Base-by-base conservation (phyloP, 1,140 invertebrate species). In the Lordiphosa stackelbergi region DNA sequence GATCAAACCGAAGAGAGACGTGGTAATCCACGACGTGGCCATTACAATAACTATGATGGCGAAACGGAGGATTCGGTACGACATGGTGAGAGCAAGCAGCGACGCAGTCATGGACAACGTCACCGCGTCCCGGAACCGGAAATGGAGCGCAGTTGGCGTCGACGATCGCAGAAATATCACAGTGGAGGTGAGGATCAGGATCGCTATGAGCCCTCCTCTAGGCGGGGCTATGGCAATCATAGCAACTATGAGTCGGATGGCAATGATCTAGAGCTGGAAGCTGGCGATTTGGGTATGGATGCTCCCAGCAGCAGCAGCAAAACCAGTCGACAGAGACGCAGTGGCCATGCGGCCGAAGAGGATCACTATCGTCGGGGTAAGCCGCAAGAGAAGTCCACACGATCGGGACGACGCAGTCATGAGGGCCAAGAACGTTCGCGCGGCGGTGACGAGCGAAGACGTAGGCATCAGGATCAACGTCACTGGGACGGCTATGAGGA, bases 61-160 rank as follows among this genome's bases (percentile, higher is more conserved):
- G 77, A 87, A 43, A 75, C 73, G 10, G 87, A 88, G 37, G 78
- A 84, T 19, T 85, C 83, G 1, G 66, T 77, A 11, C 69, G 77
- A 12, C 22, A 24, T 24, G 71, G 63, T 9, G 75, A 79, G 2
- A 4, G 10, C 2, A 69, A 78, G 5, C 74, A 78, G 5, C 74
- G 77, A 5, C 72, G 75, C 36, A 55, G 36, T 16, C 62, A 74
- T 3, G 74, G 75, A 0, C 74, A 53, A n/a, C 49, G 69, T 6
- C 61, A 52, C 9, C 66, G 52, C 16, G 59, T 55, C 10, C 5
- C 43, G 1, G 71, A 75, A 2, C 31, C 56, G 0, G 62, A 70
- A 2, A 40, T 53, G 10, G 60, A 71, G 4, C 60, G 75, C 24
- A 55, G 59, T 35, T 56, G 73, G 57, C 70, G 75, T 5, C 61